Base-by-base conservation (phyloP, 2,797 vertebrate genomes). In the Hippoglossus hippoglossus region DNA sequence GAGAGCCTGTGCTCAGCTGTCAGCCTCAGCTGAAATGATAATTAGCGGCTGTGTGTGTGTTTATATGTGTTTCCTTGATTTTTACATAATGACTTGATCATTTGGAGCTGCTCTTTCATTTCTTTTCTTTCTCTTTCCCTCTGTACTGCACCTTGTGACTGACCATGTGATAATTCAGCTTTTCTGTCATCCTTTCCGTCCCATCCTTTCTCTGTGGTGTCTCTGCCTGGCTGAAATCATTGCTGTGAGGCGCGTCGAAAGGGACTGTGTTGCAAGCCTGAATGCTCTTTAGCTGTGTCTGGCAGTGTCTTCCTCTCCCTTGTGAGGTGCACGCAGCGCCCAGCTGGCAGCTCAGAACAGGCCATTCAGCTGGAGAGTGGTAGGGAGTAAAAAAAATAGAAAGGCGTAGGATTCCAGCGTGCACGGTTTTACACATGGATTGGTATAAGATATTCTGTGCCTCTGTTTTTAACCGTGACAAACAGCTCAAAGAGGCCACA, bases 291-390 rank as follows among this genome's bases (percentile, higher is more conserved):
- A 66, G 55, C 82, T 86, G 80, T 85, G 54, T 79, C 75, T 84
- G 67, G 60, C 74, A 88, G 85, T 81, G 78, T 85, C 74, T 74
- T 84, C 75, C 73, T 80, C 71, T 84, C 82, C 71, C 80, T 77
- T 44, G 60, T 75, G 88, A 83, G 81, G 75, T 76, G 82, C 82
- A 84, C 46, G 63, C 74, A 84, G 79, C 73, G 73, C 83, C 84
- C 90, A 92, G 89, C 90, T 90, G 92, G 90, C 88, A 82, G 78
- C 77, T 86, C 54, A 82, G 87, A 81, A 85, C 82, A 84, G 77
- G 59, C 72, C 21, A 71, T 88, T 88, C 88, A 88, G 81, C 87
- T 84, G 64, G 59, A 76, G 56, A 79, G 67, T 47, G 36, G 53
- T 55, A 47, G 59, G 31, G 50, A 67, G 12, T 16, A 53, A 34